Base-by-base conservation (phyloP, 2,888 invertebrate species). In the Mythimna lalbum region DNA sequence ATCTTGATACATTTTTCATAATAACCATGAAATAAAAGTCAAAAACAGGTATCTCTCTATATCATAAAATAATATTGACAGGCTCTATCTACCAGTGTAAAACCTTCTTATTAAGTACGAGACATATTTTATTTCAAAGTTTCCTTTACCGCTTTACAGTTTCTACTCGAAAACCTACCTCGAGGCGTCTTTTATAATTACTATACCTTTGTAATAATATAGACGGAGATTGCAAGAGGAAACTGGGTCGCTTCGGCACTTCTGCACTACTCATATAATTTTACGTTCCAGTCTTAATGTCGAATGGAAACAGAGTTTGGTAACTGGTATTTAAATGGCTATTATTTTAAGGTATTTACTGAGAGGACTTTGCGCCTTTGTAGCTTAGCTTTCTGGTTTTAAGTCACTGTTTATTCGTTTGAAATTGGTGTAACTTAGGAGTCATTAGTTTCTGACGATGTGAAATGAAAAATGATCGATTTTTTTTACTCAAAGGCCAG, bases 181-280 rank as follows among this genome's bases (percentile, higher is more conserved):
- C 53, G 52, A 65, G 80, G 83, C 80, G 59, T 80, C 79, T 82
- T 79, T 80, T 68, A 70, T 80, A 82, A 82, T 80, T 80, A 82
- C 74, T 57, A 63, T 66, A 80, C 66, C 76, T 80, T 79, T 70
- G 83, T 74, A 60, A 82, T 80, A 80, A 75, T 79, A 80, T n/a
- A 70, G 80, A 59, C 27, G 57, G 62, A 74, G 64, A 75, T 75
- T 80, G 64, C 80, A 56, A 69, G 50, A 53, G 62, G 64, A 75
- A 80, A 82, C 62, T 80, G 59, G 83, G 80, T 69, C 83, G 56
- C 64, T 70, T 43, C 74, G n/a, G 36, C 31, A 23, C 19, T 76
- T 65, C 55, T 36, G 59, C 80, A 82, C 80, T 74, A 70, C 61
- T 80, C 61, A 57, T 74, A 66, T 61, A 79, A 74, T 80, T 68